Base-by-base conservation (phyloP, 2,113 vertebrate genomes). In the Cettia cetti region DNA sequence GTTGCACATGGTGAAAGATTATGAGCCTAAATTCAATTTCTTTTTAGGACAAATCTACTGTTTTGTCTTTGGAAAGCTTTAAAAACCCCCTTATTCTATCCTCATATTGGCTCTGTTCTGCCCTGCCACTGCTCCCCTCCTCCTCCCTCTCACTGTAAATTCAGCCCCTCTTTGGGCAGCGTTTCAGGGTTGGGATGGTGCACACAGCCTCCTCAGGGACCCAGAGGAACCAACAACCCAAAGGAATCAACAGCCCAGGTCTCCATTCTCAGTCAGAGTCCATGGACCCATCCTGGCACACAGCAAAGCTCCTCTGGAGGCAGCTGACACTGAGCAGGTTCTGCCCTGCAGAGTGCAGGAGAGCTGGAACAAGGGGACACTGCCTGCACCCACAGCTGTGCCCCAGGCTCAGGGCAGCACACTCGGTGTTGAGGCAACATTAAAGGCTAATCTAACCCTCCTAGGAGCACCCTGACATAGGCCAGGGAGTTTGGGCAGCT, bases 281-380 rank as follows among this genome's bases (percentile, higher is more conserved):
- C n/a, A n/a, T n/a, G n/a, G 26, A 20, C 26, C 16, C 14, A 2
- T 22, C 1, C 17, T 27, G 9, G 27, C 49, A 27, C 75, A 33
- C 7, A 18, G 5, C 21, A 64, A 9, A 90, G 49, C 44, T 44
- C 8, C 35, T 16, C 19, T 24, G 14, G 30, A 33, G 13, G 15
- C 53, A 11, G 17, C 42, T 45, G 9, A 6, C 26, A 3, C 26
- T 5, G 10, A n/a, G 7, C 22, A 52, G 20, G 20, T 7, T 57
- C 42, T 59, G 17, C 54, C 70, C 6, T 10, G 13, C 35, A 20
- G 6, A 15, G 44, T 1, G 1, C 64, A 20, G 20, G 28, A 16
- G 24, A 1, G 10, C 21, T 6, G 1, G 31, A 2, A 2, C 2
- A 0, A 3, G n/a, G n/a, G n/a, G n/a, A n/a, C n/a, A n/a, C n/a